Evolutionary conservation across 2,797 vertebrate species (phyloP), one percentile per base, ranked within the genome.

Genomic region (Cossypha niveicapilla): DNA sequence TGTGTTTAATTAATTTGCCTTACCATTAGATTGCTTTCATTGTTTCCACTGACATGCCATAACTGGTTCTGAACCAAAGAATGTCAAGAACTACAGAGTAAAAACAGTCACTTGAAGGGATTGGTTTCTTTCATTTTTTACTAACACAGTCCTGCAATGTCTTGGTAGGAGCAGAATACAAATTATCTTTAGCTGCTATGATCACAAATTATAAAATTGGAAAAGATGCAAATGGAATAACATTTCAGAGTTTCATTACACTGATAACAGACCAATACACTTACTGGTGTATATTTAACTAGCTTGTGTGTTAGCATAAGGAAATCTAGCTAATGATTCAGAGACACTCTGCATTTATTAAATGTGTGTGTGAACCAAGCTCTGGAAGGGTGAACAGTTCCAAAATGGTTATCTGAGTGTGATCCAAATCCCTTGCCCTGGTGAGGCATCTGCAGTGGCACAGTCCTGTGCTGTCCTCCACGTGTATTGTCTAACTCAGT

Each of bases 401-500:
- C 51, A 44, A 24, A 60, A 24, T 54, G 45, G 8, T 86, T 68
- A n/a, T 6, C 6, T 53, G 32, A n/a, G 10, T 81, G 53, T n/a
- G 32, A 62, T 70, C 27, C 10, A 51, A 61, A 68, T 78, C 18
- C 35, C 21, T 70, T 50, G 22, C 18, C 62, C 30, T 61, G 48
- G 3, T 57, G 78, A 72, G 44, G 23, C 62, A 57, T 28, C 27
- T 78, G 15, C 25, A 30, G 58, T 57, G 60, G 62, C 14, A 4
- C 22, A 45, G 41, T 50, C 5, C 0, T 37, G 58, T 50, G 45
- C 44, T 53, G 1, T 25, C 24, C 60, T 58, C 60, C 11, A 2
- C 1, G 0, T 18, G 30, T 30, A 9, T 34, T 61, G 3, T 47
- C 28, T 23, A 18, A 57, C 28, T 72, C 34, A 6, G 0, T 25